Base-by-base conservation (phyloP, 2,888 invertebrate species). In the Dascillus cervinus region DNA sequence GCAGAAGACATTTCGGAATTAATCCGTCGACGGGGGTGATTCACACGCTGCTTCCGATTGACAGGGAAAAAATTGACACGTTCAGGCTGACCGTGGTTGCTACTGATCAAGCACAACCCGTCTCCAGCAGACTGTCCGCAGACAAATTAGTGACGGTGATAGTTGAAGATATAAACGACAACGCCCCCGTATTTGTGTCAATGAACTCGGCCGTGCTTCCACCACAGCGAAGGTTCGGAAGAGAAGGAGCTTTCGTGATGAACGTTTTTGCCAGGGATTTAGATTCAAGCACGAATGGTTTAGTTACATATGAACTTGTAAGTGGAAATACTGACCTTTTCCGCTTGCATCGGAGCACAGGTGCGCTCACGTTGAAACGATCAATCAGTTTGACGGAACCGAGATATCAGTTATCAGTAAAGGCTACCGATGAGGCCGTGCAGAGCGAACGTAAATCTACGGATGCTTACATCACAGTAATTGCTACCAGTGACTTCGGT, bases 151-250 rank as follows among this genome's bases (percentile, higher is more conserved):
- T 94, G 2, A 89, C 89, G 3, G 89, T 94, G 19, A 88, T 90
- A 39, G 89, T 94, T 3, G 89, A 90, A 61, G 92, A 94, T 60
- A 79, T 91, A 37, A 94, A 94, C 60, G 94, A 95, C 61, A 91
- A 92, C 62, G 85, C 88, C 3, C 94, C 94, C 1, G 71, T 82
- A 11, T 92, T 92, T 58, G 82, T 87, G 2, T 90, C 89, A 25
- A 88, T 91, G 87, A 89, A 88, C 51, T 86, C 91, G 1, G 90
- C 88, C 1, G 74, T 90, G n/a, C 66, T 91, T 23, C 80, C 81
- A 26, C 64, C 73, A 9, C 62, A 62, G 44, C 53, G 23, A 68
- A 63, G 65, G 66, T 63, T 69, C 15, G 71, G 72, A 4, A 72
- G 75, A 41, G 71, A 71, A 37, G 77, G 79, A 5, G 66, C 74